These are phyloP conservation scores for Nannobrachium achirus DNA, from an alignment of 2,113 vertebrate genomes.

Conservation along the genomic window DNA sequence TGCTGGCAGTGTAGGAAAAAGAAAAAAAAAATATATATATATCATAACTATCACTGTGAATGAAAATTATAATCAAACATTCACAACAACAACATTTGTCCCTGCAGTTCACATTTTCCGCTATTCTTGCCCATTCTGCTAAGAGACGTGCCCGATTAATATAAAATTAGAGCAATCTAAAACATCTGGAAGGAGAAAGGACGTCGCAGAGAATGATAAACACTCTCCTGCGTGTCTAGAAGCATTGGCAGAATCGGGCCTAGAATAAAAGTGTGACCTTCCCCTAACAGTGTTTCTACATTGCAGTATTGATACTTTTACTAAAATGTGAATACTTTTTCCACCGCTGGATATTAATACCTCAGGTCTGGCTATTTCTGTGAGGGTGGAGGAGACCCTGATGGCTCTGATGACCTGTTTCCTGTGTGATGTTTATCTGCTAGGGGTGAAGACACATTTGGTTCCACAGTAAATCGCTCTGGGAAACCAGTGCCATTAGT, in stretches of 20 bases:
- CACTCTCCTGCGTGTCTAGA: neutral
- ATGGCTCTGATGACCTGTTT: too few species aligned
- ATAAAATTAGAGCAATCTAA: slow-evolving; percentile 35
- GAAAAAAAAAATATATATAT: too few species aligned
- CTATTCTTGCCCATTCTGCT: slow-evolving; percentile 20
- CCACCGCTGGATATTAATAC: slow-evolving; percentile 59
- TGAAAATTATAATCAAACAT: neutral
- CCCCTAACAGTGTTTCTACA: too few species aligned
- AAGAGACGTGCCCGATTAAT: slow-evolving; percentile 24
- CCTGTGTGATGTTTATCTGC: slow-evolving; percentile 72
- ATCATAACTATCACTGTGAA: slow-evolving; percentile 1
- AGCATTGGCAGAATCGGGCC: too few species aligned
- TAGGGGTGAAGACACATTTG: slow-evolving; percentile 59
- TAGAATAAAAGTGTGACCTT: too few species aligned
- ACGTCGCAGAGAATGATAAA: neutral
- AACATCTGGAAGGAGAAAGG: slow-evolving; percentile 33
- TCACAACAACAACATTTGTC: slow-evolving; percentile 23
- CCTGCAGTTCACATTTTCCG: slow-evolving; percentile 47
- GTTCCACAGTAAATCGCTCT: slow-evolving; percentile 50
- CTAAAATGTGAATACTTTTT: too few species aligned
- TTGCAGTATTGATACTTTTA: too few species aligned
- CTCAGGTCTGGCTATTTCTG: slow-evolving; percentile 50
- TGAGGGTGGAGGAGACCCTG: slow-evolving; percentile 25
- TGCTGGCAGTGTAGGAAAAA: slow-evolving; percentile 17
- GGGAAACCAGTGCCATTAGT: slow-evolving; percentile 45